Percentiles rank a stretch among this genome's conserved stretches.
These are phyloP conservation scores for Aegypius monachus DNA, from an alignment of 2,113 vertebrate genomes.

Conservation along the genomic window DNA sequence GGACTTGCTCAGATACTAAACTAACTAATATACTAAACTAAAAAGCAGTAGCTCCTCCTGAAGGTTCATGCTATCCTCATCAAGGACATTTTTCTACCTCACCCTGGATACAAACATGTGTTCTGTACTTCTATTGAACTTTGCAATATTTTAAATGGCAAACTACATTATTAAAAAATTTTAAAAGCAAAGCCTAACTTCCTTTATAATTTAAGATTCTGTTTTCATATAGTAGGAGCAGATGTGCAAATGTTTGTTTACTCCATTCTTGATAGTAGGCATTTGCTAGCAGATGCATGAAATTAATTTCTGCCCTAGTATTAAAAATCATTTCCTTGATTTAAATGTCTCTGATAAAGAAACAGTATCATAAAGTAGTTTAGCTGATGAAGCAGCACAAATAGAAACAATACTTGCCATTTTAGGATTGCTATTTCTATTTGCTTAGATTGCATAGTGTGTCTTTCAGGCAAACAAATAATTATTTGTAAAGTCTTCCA, in stretches of 20 bases:
- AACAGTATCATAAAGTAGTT: slow-evolving; percentile 49
- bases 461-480: slow-evolving; percentile 58
- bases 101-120: neutral
- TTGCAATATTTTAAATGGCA: neutral
- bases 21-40: neutral
- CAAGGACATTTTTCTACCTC: neutral
- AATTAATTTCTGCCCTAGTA: slow-evolving; percentile 69
- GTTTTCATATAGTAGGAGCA: slow-evolving; percentile 38
- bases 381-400: slow-evolving; percentile 55
- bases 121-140: neutral
- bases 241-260: slow-evolving; percentile 69
- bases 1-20: neutral
- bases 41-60: neutral
- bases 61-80: neutral
- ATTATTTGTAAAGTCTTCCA: slow-evolving; percentile 49
- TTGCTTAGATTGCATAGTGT: slow-evolving; percentile 41
- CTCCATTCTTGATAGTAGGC: slow-evolving; percentile 42
- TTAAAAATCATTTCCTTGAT: slow-evolving; percentile 70
- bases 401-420: slow-evolving; percentile 61
- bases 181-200: neutral
- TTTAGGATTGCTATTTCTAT: slow-evolving; percentile 44
- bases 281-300: slow-evolving; percentile 71
- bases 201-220: neutral
- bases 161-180: neutral
- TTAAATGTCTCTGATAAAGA: slow-evolving; percentile 64